Conservation (phyloP, 2,888 invertebrate genomes). For the Tenthredo distinguenda region DNA sequence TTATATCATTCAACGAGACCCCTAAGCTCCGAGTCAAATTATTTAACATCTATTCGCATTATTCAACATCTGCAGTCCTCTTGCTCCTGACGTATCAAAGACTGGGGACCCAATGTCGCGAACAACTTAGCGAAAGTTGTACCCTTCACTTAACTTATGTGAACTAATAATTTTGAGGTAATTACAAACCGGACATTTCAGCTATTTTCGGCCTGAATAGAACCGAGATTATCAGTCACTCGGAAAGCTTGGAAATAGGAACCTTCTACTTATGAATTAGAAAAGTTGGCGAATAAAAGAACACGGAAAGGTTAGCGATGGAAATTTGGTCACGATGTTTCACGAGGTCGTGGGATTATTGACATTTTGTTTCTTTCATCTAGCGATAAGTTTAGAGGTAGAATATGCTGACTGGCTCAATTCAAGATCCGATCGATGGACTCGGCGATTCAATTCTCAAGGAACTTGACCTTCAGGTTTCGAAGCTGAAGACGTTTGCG, state of each 20-base stretch:
- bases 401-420: not conserved
- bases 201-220: not conserved
- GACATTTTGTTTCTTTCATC: not conserved
- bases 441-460: not conserved
- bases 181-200: not conserved
- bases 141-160: not conserved
- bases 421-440: not conserved
- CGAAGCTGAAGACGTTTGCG: slow-evolving; percentile 29
- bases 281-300: not conserved
- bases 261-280: not conserved
- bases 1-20: not conserved
- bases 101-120: not conserved
- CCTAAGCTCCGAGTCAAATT: not conserved
- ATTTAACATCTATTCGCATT: not conserved
- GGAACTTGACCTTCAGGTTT: slow-evolving; percentile 10
- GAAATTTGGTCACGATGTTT: not conserved
- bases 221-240: not conserved
- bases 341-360: not conserved
- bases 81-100: not conserved
- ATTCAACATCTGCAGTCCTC: not conserved
- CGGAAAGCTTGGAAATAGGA: not conserved
- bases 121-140: not conserved
- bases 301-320: not conserved
- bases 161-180: slow-evolving; percentile 16
- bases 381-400: not conserved